Evolutionary conservation across 2,797 vertebrate species (phyloP).

Genomic region (Tenualosa thibaudeaui): DNA sequence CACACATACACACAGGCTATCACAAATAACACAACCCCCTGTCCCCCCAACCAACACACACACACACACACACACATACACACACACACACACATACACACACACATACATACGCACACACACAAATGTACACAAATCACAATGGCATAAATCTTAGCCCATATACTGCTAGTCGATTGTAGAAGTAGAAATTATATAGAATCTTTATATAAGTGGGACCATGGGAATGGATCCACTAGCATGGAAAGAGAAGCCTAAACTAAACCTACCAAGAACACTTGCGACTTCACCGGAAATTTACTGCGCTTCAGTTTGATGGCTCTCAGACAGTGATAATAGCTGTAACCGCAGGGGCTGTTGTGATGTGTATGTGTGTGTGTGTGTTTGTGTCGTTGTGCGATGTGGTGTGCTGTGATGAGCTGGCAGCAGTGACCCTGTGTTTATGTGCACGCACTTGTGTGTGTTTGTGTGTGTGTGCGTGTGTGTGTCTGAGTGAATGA

Average conservation of each 20-base stretch:
- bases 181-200: neutral
- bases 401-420: neutral
- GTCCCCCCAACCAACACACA: neutral
- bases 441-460: neutral
- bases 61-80: neutral
- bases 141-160: neutral
- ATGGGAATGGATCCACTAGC: neutral
- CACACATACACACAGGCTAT: neutral
- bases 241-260: neutral
- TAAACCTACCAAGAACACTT: neutral
- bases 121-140: neutral
- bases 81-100: neutral
- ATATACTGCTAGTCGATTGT: neutral
- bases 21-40: neutral
- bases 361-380: neutral
- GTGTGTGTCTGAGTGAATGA: constrained; percentile 26
- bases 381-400: neutral
- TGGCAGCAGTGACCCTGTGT: neutral
- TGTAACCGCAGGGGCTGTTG: neutral
- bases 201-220: neutral
- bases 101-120: neutral
- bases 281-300: neutral
- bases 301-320: constrained; percentile 8
- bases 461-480: neutral
- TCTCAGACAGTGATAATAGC: neutral